phyloP scores from a whole-genome alignment of 2,113 vertebrate species.

The Nycticebus coucang region DNA sequence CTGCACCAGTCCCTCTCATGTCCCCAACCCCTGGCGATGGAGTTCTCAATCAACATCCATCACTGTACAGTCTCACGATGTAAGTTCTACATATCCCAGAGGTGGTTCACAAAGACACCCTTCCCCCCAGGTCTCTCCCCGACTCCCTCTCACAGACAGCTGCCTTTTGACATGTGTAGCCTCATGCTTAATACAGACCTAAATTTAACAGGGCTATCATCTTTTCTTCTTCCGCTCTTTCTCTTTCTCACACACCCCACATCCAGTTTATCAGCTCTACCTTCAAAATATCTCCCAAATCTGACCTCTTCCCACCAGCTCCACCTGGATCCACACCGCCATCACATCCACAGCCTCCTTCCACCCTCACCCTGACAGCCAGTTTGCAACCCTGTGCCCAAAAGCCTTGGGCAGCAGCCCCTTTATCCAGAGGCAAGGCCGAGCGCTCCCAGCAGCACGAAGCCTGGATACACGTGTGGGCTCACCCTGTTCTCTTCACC shows the following conservation, averaged over 20 bases:
- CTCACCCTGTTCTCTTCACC: background rate
- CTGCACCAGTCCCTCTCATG: background rate
- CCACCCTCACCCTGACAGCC: background rate
- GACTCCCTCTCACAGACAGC: background rate
- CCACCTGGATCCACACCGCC: background rate
- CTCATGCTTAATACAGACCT: fast-evolving
- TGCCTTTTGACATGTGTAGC: background rate
- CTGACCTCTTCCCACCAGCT: background rate
- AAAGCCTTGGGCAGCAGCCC: background rate
- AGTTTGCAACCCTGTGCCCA: background rate
- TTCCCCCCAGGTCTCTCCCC: background rate
- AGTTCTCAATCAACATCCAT: background rate
- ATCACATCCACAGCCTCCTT: background rate
- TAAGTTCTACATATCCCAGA: background rate
- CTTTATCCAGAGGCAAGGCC: background rate
- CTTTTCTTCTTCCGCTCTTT: background rate
- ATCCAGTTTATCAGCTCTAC: background rate
- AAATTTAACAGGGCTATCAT: background rate
- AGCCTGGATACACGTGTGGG: fast-evolving
- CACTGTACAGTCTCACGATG: background rate
- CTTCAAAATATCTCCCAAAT: background rate
- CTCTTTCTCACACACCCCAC: background rate
- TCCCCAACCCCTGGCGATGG: background rate
- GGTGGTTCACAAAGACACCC: background rate
- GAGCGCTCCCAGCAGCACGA: background rate